Evolutionary conservation across 2,888 invertebrate genomes (phyloP).

Genomic region (Agrotis clavis): DNA sequence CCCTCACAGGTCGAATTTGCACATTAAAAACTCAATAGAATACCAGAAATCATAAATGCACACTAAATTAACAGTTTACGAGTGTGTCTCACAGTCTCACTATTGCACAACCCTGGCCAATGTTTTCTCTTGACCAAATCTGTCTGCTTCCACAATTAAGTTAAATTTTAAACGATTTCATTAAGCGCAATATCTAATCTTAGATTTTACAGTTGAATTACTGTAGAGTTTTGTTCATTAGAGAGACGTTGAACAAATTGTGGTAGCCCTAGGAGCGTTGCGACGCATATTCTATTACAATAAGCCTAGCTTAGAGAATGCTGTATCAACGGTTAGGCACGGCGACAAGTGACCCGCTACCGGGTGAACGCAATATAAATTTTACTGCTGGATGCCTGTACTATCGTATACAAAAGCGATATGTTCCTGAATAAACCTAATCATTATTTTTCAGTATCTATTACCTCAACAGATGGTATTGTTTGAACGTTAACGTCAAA

Average conservation of each 20-base stretch:
- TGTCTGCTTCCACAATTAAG: constrained; percentile 34
- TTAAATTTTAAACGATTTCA: constrained; percentile 54
- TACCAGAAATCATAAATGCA: constrained; percentile 13
- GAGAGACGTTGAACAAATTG: constrained; percentile 5
- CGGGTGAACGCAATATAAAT: constrained; percentile 79
- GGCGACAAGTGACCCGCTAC: constrained; percentile 76
- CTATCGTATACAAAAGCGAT: constrained; percentile 67
- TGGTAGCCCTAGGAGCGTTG: constrained; percentile 29
- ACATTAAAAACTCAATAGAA: constrained; percentile 18
- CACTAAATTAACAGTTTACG: constrained; percentile 31
- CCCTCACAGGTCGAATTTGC: background rate
- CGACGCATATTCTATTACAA: constrained; percentile 58
- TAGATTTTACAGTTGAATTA: constrained; percentile 50
- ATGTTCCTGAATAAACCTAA: background rate
- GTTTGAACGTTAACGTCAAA: background rate
- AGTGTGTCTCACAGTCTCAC: constrained; percentile 39
- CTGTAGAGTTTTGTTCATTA: constrained; percentile 37
- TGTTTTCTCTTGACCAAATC: constrained; percentile 52
- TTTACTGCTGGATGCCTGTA: constrained; percentile 77
- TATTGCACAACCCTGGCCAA: constrained; percentile 40
- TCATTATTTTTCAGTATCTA: background rate
- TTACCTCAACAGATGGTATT: background rate
- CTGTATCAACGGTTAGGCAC: constrained; percentile 65
- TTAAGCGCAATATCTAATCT: constrained; percentile 51
- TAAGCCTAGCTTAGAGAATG: constrained; percentile 65